Conservation (phyloP, 2,888 invertebrate genomes). For the Ptychoptera contaminata region DNA sequence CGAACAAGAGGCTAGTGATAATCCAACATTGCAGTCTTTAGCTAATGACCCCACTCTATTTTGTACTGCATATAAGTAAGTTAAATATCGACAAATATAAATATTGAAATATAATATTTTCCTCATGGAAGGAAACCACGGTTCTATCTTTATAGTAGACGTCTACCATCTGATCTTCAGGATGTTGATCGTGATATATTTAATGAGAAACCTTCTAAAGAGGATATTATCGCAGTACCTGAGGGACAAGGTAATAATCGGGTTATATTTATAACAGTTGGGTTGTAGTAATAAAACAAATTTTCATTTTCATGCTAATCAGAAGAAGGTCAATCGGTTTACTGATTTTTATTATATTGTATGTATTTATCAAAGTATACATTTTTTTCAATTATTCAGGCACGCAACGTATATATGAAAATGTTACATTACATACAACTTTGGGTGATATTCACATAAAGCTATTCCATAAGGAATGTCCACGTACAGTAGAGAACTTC, state of each 20-base stretch:
- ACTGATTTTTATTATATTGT: not conserved
- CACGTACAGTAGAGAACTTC: constrained; percentile 93
- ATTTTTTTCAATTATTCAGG: constrained; percentile 32
- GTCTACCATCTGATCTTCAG: constrained; percentile 79
- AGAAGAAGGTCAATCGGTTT: too few species aligned
- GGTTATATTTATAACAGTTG: constrained; percentile 3
- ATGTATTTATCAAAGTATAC: not conserved
- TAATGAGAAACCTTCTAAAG: constrained; percentile 97
- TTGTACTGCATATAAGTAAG: constrained; percentile 85
- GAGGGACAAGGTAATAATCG: constrained; percentile 48
- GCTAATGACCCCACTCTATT: constrained; percentile 84
- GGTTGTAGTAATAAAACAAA: not conserved
- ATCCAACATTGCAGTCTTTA: constrained; percentile 69
- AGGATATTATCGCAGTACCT: constrained; percentile 92
- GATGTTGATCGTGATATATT: constrained; percentile 88
- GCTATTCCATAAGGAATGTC: constrained; percentile 85
- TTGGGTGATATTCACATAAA: constrained; percentile 89
- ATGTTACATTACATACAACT: constrained; percentile 84
- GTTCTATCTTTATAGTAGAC: constrained; percentile 60
- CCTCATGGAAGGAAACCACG: constrained; percentile 39
- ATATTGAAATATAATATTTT: too few species aligned
- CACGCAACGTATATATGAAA: constrained; percentile 69
- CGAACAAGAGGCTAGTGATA: constrained; percentile 92
- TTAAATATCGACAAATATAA: too few species aligned
- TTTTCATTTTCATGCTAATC: too few species aligned